Percentiles rank a stretch among this genome's conserved stretches.
Conservation (phyloP, 2,113 vertebrate species). For the Eira barbara region DNA sequence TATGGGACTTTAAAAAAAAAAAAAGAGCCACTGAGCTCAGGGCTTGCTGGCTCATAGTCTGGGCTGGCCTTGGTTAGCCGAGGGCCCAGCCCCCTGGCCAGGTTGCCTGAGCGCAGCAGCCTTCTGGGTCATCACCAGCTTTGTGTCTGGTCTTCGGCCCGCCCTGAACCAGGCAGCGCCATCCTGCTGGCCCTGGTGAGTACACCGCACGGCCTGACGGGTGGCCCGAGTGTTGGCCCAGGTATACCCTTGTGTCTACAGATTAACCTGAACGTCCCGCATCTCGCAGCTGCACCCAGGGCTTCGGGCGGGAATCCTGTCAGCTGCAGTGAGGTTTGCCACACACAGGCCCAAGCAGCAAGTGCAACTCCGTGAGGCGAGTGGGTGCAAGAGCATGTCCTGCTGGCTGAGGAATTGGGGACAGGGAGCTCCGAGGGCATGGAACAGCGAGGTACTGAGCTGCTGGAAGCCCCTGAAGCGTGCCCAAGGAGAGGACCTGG, state of each 20-base stretch:
- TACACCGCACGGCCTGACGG: neutral
- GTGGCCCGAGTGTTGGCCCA: too few relatives aligned
- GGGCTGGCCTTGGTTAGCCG: neutral
- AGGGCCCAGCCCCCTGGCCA: neutral
- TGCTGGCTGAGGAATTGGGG: neutral
- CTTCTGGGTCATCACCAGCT: neutral
- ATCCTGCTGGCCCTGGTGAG: neutral
- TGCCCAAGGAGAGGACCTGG: neutral
- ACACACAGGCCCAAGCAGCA: neutral
- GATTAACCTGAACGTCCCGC: neutral
- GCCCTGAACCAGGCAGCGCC: neutral
- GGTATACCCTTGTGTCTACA: neutral
- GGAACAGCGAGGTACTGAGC: rapidly evolving
- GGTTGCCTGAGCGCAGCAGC: neutral
- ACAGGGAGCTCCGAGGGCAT: neutral
- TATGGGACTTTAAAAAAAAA: neutral
- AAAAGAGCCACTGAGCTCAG: too few relatives aligned
- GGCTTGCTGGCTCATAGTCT: neutral
- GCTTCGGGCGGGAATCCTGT: neutral
- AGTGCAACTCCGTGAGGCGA: rapidly evolving
- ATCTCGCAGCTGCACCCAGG: neutral
- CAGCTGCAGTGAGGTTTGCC: neutral
- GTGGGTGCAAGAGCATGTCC: neutral
- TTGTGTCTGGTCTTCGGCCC: neutral
- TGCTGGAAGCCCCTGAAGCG: neutral